Conservation (phyloP, 2,113 vertebrate genomes). For the Dascyllus trimaculatus region DNA sequence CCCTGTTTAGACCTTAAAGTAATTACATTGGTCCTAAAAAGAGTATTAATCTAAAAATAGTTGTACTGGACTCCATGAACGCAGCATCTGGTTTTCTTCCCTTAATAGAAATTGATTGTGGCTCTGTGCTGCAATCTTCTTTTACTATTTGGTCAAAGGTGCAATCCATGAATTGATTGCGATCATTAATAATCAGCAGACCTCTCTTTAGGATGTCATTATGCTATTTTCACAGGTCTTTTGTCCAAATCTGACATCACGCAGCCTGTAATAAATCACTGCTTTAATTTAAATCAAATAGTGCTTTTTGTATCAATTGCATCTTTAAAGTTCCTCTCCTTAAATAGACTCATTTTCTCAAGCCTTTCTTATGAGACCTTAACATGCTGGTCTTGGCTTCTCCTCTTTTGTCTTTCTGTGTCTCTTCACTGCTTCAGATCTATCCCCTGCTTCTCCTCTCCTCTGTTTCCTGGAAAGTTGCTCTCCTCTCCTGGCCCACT, state of each 20-base stretch:
- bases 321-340: background rate
- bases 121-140: background rate
- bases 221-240: background rate
- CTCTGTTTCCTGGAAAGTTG: conserved; percentile 76
- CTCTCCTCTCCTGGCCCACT: conserved; percentile 64
- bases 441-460: conserved; percentile 65
- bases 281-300: no score
- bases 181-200: background rate
- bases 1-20: background rate
- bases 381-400: conserved; percentile 38
- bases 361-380: conserved; percentile 12
- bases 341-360: background rate
- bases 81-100: background rate
- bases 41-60: background rate
- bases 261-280: background rate
- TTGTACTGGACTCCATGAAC: fast-evolving
- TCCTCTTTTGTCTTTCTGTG: conserved; percentile 52
- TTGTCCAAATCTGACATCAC: background rate
- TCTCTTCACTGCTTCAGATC: conserved; percentile 63
- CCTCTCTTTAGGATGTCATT: background rate
- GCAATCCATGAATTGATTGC: conserved; percentile 13
- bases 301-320: background rate
- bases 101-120: background rate
- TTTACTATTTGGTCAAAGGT: conserved; percentile 3
- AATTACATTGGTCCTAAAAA: background rate